phyloP scores from a whole-genome alignment of 2,113 vertebrate genomes.

The Empidonax traillii region DNA sequence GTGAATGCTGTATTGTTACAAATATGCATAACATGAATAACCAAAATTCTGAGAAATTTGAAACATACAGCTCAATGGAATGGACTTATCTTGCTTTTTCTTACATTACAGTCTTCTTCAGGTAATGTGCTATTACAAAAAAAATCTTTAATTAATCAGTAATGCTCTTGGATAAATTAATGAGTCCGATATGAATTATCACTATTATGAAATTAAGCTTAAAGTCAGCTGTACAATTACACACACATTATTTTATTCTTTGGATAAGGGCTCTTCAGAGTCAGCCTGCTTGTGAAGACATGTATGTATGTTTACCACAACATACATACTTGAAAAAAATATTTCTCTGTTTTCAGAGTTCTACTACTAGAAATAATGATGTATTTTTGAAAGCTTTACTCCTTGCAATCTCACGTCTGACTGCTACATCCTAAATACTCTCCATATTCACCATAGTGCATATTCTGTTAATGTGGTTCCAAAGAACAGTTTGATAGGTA shows the following conservation, averaged over 20 bases:
- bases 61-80: background rate
- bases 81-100: background rate
- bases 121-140: background rate
- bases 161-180: background rate
- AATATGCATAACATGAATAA: background rate
- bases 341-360: background rate
- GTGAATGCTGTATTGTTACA: background rate
- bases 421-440: background rate
- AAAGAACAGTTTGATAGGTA: background rate
- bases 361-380: background rate
- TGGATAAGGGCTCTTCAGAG: background rate
- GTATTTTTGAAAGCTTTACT: background rate
- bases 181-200: background rate
- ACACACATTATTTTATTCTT: background rate
- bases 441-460: background rate
- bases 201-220: background rate
- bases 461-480: background rate
- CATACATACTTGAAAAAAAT: background rate
- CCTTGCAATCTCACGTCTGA: background rate
- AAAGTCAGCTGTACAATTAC: background rate
- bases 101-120: background rate
- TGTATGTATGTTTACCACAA: background rate
- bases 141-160: background rate
- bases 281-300: background rate
- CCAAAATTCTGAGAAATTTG: background rate